Base-by-base conservation (phyloP, 2,797 vertebrate genomes). In the Sparidentex hasta region DNA sequence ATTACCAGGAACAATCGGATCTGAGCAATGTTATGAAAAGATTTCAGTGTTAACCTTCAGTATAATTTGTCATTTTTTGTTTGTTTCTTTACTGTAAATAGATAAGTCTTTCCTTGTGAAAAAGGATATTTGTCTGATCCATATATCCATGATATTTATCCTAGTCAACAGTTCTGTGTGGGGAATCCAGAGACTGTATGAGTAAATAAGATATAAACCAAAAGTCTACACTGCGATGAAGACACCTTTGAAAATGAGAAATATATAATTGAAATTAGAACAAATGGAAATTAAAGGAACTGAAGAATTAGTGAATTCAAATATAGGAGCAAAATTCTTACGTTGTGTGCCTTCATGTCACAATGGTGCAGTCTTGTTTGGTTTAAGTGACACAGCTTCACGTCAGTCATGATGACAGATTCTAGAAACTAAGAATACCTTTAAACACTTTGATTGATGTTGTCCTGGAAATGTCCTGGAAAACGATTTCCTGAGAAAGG, bases 381-480 rank as follows among this genome's bases (percentile, higher is more conserved):
- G 33, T 33, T 80, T 11, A 74, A 78, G 71, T 46, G n/a, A 75
- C 46, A 9, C 78, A 59, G 74, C 70, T 85, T 78, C 64, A 41
- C 68, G 51, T 81, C 70, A 57, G 7, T 51, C 1, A 0, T 1
- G 43, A 57, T 78, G 84, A 83, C 76, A 77, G 50, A 74, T 71
- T 64, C 48, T 16, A 61, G 65, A 78, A 65, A 71, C 74, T 69
- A 79, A 76, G 65, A 82, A 81, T 75, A 81, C 38, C 43, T 78
- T 77, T 54, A 64, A 83, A 86, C 18, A 65, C n/a, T 81, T 71
- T 86, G 82, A 92, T 74, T 78, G 71, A 81, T 81, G 56, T 41
- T 63, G 58, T 74, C 29, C 73, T 73, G 73, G 71, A 85, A 82
- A 81, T 62, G 54, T 76, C 72, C n/a, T 75, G 59, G 54, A 71